phyloP scores from a whole-genome alignment of 2,888 invertebrate species.

The Chromoteleia sp. region DNA sequence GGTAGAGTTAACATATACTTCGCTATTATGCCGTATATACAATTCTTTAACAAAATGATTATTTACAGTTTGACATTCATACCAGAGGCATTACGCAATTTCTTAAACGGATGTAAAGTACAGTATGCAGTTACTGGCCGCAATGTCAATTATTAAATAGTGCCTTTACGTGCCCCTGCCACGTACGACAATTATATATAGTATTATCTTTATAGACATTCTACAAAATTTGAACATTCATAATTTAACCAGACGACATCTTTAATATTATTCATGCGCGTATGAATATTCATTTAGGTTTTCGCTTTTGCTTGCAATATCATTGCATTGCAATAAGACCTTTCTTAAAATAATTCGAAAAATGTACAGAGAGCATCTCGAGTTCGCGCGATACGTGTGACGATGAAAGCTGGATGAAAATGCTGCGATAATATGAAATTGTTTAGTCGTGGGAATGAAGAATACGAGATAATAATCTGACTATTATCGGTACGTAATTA shows the following conservation, averaged over 20 bases:
- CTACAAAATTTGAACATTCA: slow-evolving; percentile 68
- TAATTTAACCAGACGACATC: slow-evolving; percentile 59
- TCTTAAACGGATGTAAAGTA: slow-evolving; percentile 75
- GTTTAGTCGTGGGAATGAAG: slow-evolving; percentile 21
- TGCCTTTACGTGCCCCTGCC: slow-evolving; percentile 66
- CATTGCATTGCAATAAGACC: slow-evolving; percentile 19
- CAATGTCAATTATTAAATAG: slow-evolving; percentile 77
- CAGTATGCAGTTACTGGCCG: slow-evolving; percentile 81
- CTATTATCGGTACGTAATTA: slow-evolving; percentile 69
- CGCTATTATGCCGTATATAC: slow-evolving; percentile 79
- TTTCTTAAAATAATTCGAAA: slow-evolving; percentile 47
- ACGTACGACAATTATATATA: slow-evolving; percentile 62
- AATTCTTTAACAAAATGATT: slow-evolving; percentile 81
- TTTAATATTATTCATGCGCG: slow-evolving; percentile 54
- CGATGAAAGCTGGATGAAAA: slow-evolving; percentile 61
- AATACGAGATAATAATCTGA: slow-evolving; percentile 55
- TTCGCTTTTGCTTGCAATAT: slow-evolving; percentile 23
- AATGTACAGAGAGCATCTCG: slow-evolving; percentile 60
- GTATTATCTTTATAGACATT: slow-evolving; percentile 65
- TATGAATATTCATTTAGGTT: slow-evolving; percentile 29
- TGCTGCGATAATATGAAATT: slow-evolving; percentile 40
- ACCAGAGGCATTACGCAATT: slow-evolving; percentile 78
- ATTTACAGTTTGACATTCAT: slow-evolving; percentile 82
- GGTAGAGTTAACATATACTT: slow-evolving; percentile 74
- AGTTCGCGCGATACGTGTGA: slow-evolving; percentile 41